Percentiles rank a stretch among this genome's conserved stretches.
phyloP scores from a whole-genome alignment of 2,888 invertebrate genomes.

The Clanis bilineata region DNA sequence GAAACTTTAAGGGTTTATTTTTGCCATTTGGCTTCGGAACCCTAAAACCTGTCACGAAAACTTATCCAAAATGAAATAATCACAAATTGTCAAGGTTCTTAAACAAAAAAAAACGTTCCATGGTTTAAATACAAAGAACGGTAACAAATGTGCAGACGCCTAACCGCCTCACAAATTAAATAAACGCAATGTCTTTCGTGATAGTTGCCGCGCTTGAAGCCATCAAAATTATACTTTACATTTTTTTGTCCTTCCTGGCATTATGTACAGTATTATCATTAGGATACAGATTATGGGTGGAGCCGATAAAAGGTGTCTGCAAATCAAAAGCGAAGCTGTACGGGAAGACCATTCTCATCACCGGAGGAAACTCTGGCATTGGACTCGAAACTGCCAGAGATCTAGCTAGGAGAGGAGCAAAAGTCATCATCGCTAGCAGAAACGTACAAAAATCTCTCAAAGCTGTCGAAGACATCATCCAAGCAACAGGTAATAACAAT shows the following conservation, averaged over 20 bases:
- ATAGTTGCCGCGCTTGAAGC: not conserved
- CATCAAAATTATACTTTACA: not conserved
- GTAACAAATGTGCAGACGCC: too few species aligned
- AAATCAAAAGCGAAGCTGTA: conserved; percentile 49
- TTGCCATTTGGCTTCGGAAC: too few species aligned
- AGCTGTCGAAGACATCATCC: conserved; percentile 85
- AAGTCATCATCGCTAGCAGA: conserved; percentile 88
- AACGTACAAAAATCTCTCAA: conserved; percentile 86
- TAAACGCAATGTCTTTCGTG: not conserved
- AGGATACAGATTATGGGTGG: not conserved
- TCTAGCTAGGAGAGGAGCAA: conserved; percentile 87
- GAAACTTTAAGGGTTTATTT: too few species aligned
- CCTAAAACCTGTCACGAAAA: too few species aligned
- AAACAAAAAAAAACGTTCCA: too few species aligned
- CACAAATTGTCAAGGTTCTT: too few species aligned
- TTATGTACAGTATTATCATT: not conserved
- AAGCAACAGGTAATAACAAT: conserved; percentile 86
- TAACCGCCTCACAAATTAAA: not conserved
- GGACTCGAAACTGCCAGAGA: conserved; percentile 89
- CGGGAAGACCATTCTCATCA: conserved; percentile 86
- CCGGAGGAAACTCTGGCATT: conserved; percentile 92
- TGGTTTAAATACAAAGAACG: too few species aligned
- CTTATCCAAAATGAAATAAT: too few species aligned
- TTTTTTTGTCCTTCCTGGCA: conserved; percentile 16
- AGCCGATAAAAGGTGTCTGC: conserved; percentile 41